A percentile compares a stretch with the other conserved stretches of the same genome.
Conservation (phyloP, 2,888 invertebrate genomes). For the Pristionchus entomophagus region DNA sequence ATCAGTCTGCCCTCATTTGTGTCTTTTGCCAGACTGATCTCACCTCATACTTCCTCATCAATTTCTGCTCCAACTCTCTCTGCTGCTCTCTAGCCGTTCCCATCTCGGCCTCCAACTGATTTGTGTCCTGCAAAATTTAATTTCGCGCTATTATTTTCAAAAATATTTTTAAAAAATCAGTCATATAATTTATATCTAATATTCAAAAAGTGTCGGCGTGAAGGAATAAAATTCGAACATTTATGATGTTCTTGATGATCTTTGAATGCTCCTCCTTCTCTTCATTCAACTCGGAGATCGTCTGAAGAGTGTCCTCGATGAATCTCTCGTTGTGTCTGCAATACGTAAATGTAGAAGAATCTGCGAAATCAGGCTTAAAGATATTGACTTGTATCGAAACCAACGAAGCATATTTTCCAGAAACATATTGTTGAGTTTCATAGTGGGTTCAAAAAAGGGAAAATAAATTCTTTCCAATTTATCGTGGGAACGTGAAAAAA, state of each 20-base stretch:
- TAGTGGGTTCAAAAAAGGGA: no score
- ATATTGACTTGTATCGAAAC: no score
- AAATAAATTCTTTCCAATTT: no score
- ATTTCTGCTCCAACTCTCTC: slow-evolving; percentile 59
- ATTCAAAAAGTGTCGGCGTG: background rate
- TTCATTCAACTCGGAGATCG: slow-evolving; percentile 69
- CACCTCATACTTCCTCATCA: slow-evolving; percentile 56
- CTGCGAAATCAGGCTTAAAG: no score
- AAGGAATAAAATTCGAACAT: slow-evolving; percentile 51
- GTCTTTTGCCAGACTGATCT: no score
- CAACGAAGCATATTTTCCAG: no score
- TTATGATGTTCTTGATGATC: slow-evolving; percentile 71
- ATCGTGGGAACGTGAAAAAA: no score
- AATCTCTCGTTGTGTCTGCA: slow-evolving; percentile 52
- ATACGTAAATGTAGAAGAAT: no score
- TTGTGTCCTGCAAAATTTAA: slow-evolving; percentile 63
- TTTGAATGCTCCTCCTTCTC: slow-evolving; percentile 72
- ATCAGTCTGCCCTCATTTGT: no score
- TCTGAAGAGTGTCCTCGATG: slow-evolving; percentile 64
- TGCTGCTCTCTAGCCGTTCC: slow-evolving; percentile 62
- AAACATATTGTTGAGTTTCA: no score
- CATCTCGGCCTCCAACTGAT: slow-evolving; percentile 65
- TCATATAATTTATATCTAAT: background rate
- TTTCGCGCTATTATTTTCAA: background rate
- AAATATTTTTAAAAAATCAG: background rate